Conservation (phyloP, 2,888 invertebrate genomes). For the Metacarcinus magister region DNA sequence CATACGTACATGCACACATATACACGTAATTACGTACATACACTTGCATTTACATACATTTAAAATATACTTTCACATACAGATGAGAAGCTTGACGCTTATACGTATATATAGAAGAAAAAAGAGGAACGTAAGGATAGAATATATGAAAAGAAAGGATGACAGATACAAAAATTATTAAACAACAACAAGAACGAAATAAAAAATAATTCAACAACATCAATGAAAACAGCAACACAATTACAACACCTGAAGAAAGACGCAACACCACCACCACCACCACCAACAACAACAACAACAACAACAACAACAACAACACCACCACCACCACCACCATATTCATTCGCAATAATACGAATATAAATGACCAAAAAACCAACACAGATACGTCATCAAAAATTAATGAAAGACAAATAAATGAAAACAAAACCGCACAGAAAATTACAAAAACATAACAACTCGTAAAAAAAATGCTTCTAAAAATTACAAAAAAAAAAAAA, state of each 20-base stretch:
- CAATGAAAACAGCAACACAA: too few species aligned
- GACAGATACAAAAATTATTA: too few species aligned
- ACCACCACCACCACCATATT: background rate
- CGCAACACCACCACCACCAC: too few species aligned
- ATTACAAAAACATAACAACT: background rate
- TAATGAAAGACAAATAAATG: background rate
- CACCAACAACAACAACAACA: too few species aligned
- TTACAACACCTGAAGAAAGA: too few species aligned
- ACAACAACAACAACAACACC: background rate
- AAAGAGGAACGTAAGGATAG: too few species aligned
- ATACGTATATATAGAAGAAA: background rate
- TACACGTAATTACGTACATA: slow-evolving; percentile 37
- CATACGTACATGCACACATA: background rate
- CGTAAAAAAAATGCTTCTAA: background rate
- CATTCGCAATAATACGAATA: background rate
- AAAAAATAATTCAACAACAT: too few species aligned
- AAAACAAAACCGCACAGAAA: too few species aligned
- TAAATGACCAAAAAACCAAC: background rate
- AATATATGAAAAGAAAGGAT: too few species aligned
- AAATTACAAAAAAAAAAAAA: background rate
- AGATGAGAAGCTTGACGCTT: background rate
- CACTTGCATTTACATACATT: slow-evolving; percentile 27
- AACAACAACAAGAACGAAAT: too few species aligned
- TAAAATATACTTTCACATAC: background rate
- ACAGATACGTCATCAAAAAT: too few species aligned